Base-by-base conservation (phyloP, 2,113 vertebrate species). In the Oreocharis arfaki region DNA sequence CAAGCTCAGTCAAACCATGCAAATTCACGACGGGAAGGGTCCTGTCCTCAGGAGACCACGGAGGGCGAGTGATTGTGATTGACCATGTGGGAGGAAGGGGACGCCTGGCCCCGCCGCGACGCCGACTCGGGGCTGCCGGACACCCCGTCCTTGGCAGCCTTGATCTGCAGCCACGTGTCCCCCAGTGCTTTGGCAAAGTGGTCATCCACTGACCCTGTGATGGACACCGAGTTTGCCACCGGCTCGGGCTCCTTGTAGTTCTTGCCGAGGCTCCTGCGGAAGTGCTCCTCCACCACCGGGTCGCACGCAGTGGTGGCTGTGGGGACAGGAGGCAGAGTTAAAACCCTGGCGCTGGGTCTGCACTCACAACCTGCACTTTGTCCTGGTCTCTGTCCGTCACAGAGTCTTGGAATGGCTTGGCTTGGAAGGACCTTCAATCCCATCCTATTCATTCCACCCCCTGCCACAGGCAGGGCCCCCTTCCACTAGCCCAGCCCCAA, bases 131-230 rank as follows among this genome's bases (percentile, higher is more conserved):
- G 99, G 96, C 98, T 98, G 94, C 98, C 96, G 15, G 98, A 97
- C 8, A 98, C 98, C 6, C 98, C 98, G 21, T 99, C 99, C 98
- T 99, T 99, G 85, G 98, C 98, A 1, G 99, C 99, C 97, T 99
- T 99, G 75, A 99, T 98, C 98, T 99, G 99, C 50, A 99, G 98
- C 99, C 99, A 99, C 26, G 99, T 99, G 87, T 99, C 99, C 28
- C 99, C 99, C 63, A 99, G 98, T 7, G 99, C 99, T 98, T 99
- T 99, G 98, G 99, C 98, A 30, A 99, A 99, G 98, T 99, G 99
- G 98, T 99, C 99, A 16, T 99, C 99, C 71, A 99, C 99, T 0
- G 99, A 99, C 82, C 99, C 99, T 0, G 99, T 99, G 98, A 99
- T 99, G 98, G 99, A 99, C 97, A 99, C 99, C 0, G 99, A 99